phyloP scores from a whole-genome alignment of 2,888 invertebrate species.

The Rhamphomyia laevipes region DNA sequence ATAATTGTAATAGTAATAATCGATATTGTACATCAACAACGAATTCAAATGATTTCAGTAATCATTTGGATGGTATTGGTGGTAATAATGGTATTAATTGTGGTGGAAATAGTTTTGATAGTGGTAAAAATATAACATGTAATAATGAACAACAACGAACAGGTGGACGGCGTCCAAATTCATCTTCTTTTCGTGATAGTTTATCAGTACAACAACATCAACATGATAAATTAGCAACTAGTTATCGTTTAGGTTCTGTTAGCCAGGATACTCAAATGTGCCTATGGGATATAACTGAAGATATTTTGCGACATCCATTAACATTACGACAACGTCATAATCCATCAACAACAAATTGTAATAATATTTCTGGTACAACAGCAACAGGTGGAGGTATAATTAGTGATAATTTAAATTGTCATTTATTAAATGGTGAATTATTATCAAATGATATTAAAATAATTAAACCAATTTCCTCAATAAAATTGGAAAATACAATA shows the following conservation, averaged over 20 bases:
- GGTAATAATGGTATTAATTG: constrained; percentile 25
- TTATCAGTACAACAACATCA: constrained; percentile 28
- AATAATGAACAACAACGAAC: constrained; percentile 27
- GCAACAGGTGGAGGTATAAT: constrained; percentile 6
- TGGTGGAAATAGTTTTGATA: constrained; percentile 31
- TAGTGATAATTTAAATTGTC: constrained; percentile 9
- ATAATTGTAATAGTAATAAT: background rate
- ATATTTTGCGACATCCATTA: constrained; percentile 67
- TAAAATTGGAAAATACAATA: constrained; percentile 6
- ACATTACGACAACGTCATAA: constrained; percentile 33
- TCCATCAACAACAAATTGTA: constrained; percentile 14
- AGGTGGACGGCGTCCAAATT: constrained; percentile 29
- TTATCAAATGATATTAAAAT: constrained; percentile 32
- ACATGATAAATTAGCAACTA: constrained; percentile 44
- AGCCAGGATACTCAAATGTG: constrained; percentile 97
- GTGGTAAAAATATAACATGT: constrained; percentile 15
- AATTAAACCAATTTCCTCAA: constrained; percentile 29
- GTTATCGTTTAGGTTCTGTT: constrained; percentile 83
- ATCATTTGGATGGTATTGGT: constrained; percentile 18
- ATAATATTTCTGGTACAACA: constrained; percentile 19
- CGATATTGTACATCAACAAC: background rate
- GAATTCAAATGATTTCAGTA: constrained; percentile 7
- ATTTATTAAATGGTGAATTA: constrained; percentile 30
- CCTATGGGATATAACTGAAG: constrained; percentile 97
- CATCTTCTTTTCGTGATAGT: constrained; percentile 30